phyloP scores from a whole-genome alignment of 2,113 vertebrate genomes.

The Crocuta crocuta region DNA sequence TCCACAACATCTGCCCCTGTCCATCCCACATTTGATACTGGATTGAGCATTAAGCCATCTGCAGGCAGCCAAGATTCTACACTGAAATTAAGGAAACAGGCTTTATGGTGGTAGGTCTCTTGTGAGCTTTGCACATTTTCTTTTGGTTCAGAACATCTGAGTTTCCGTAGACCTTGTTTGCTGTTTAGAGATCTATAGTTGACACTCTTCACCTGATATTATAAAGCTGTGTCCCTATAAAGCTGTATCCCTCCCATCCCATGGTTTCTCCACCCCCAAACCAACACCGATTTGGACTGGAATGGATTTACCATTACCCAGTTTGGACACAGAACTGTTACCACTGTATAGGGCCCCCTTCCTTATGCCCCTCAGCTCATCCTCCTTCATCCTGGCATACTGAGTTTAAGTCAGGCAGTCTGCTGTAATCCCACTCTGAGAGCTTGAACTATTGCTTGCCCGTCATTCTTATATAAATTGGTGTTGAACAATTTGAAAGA shows the following conservation, averaged over 20 bases:
- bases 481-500: background rate
- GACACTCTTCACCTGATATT: background rate
- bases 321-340: background rate
- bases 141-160: background rate
- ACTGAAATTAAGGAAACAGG: background rate
- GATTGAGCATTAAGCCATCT: background rate
- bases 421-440: background rate
- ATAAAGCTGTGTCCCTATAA: background rate
- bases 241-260: too few relatives aligned
- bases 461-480: background rate
- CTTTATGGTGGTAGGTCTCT: background rate
- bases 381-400: background rate
- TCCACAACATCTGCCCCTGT: background rate
- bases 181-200: background rate
- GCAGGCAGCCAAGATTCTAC: background rate
- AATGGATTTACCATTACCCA: background rate
- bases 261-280: background rate
- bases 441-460: background rate
- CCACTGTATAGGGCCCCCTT: background rate
- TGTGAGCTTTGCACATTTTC: background rate
- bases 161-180: background rate
- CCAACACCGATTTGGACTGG: background rate
- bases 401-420: background rate
- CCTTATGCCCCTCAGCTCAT: background rate
- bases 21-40: background rate